These are phyloP conservation scores for Triplophysa yarkandensis DNA, from an alignment of 2,797 vertebrate species.

Conservation along the genomic window DNA sequence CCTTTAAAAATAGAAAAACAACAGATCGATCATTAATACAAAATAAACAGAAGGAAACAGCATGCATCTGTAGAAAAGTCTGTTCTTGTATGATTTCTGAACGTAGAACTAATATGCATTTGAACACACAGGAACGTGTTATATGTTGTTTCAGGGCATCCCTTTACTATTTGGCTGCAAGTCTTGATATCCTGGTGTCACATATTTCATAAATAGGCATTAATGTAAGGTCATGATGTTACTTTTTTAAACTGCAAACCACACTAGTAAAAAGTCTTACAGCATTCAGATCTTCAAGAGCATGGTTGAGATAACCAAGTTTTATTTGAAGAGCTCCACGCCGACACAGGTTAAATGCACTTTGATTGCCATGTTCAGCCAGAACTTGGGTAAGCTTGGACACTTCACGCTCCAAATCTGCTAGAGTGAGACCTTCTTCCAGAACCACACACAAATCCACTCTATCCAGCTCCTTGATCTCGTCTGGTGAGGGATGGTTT, in stretches of 20 bases:
- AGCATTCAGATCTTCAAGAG: constrained; percentile 72
- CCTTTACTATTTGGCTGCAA: neutral
- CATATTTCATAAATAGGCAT: no score
- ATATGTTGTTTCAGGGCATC: no score
- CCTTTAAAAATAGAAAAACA: constrained; percentile 65
- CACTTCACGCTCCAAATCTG: constrained; percentile 67
- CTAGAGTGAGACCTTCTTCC: constrained; percentile 34
- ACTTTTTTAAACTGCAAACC: neutral
- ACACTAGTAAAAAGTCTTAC: constrained; percentile 60
- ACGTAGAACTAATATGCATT: neutral
- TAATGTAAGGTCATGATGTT: no score
- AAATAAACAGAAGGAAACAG: constrained; percentile 31
- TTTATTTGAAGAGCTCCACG: constrained; percentile 74
- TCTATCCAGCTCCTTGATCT: constrained; percentile 27
- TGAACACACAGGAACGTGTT: neutral
- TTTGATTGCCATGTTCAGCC: constrained; percentile 53
- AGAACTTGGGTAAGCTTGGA: constrained; percentile 65
- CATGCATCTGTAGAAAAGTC: constrained; percentile 6
- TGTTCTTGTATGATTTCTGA: constrained; percentile 1
- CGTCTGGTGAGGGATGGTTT: constrained; percentile 9
- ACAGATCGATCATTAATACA: constrained; percentile 43
- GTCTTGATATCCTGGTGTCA: no score
- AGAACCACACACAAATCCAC: constrained; percentile 42
- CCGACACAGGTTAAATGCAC: constrained; percentile 72
- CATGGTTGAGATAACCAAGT: constrained; percentile 70